Evolutionary conservation across 2,113 vertebrate genomes (phyloP).

Genomic region (Eurypyga helias): DNA sequence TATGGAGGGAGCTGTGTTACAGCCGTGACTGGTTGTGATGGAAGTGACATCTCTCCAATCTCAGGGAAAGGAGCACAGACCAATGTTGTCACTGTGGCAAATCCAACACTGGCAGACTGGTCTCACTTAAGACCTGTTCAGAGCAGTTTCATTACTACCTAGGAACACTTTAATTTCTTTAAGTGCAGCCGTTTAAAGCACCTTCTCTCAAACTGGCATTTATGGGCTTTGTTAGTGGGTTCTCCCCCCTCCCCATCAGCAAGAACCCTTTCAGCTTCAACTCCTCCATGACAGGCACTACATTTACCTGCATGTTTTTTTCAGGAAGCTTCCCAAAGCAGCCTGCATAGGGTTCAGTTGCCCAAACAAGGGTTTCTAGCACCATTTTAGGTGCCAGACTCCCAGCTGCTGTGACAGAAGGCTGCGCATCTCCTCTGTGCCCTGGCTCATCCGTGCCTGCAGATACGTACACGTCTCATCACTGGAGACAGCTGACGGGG

Average conservation of each 20-base stretch:
- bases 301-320: neutral
- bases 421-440: neutral
- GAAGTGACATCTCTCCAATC: neutral
- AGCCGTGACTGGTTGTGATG: neutral
- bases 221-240: neutral
- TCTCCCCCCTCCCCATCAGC: neutral
- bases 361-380: slow-evolving; percentile 24
- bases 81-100: neutral
- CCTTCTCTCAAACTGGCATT: neutral
- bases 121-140: neutral
- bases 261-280: neutral
- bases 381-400: slow-evolving; percentile 53
- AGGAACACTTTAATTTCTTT: neutral
- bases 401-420: slow-evolving; percentile 59
- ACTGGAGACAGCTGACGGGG: slow-evolving; percentile 10
- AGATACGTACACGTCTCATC: slow-evolving; percentile 5
- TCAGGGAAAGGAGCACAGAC: neutral
- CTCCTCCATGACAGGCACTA: neutral
- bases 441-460: slow-evolving; percentile 11
- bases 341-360: neutral
- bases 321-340: neutral
- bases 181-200: neutral
- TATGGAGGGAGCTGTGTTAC: neutral
- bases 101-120: neutral
- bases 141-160: neutral